These are phyloP conservation scores for Urocynchramus pylzowi DNA, from an alignment of 2,113 vertebrate species.

Conservation along the genomic window DNA sequence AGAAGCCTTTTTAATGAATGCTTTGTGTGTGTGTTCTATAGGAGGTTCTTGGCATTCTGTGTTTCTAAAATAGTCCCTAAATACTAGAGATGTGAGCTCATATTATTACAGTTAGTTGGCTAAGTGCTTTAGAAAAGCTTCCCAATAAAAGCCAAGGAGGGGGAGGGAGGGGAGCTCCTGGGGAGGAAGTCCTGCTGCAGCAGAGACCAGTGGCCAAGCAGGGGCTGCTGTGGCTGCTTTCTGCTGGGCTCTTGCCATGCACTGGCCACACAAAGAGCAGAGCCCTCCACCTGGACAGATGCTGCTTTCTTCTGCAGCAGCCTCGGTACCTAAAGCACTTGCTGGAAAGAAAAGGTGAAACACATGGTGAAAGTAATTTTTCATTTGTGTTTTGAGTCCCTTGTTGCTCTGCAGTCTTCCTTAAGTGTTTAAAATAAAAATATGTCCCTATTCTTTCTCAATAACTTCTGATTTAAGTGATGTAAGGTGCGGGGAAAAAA, in stretches of 20 bases:
- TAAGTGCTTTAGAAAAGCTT: neutral
- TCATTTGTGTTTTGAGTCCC: neutral
- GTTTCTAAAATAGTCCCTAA: neutral
- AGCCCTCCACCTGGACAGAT: neutral
- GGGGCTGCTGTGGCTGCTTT: neutral
- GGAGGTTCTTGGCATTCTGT: neutral
- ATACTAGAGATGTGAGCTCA: neutral
- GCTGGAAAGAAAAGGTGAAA: neutral
- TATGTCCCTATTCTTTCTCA: neutral
- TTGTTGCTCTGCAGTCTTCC: neutral
- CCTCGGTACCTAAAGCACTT: neutral
- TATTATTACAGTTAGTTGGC: neutral
- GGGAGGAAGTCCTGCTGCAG: neutral
- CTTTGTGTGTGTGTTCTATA: neutral
- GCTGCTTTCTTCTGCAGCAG: neutral
- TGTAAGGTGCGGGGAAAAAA: neutral
- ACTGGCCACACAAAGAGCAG: neutral
- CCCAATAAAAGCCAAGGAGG: neutral
- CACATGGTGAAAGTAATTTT: neutral
- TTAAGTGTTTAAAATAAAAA: neutral
- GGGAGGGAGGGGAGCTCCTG: neutral
- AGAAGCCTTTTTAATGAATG: neutral
- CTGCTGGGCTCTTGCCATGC: neutral
- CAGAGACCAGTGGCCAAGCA: neutral
- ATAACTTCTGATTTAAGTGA: neutral